phyloP scores from a whole-genome alignment of 2,113 vertebrate species.

The Origma solitaria region DNA sequence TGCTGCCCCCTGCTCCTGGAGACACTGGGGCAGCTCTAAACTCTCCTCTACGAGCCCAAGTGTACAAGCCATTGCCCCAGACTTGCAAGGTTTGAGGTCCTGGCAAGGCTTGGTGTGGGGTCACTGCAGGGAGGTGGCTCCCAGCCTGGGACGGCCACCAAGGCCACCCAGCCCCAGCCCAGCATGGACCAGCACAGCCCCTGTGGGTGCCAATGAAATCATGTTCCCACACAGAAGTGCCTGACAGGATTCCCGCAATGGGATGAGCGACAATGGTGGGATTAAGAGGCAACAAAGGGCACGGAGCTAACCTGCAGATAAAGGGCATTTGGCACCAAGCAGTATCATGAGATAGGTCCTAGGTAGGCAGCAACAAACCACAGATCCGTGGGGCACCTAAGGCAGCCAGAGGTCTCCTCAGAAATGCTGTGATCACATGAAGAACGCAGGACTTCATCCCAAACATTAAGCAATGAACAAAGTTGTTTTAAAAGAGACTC shows the following conservation, averaged over 20 bases:
- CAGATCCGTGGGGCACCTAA: neutral
- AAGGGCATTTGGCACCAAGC: neutral
- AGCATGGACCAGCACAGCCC: neutral
- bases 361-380: neutral
- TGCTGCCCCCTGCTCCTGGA: neutral
- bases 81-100: neutral
- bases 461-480: neutral
- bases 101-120: rapidly evolving
- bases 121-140: neutral
- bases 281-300: neutral
- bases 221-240: neutral
- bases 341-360: neutral
- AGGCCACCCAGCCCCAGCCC: neutral
- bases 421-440: neutral
- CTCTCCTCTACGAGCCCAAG: neutral
- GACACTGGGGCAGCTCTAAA: neutral
- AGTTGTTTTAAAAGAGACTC: neutral
- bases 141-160: neutral
- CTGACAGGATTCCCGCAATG: neutral
- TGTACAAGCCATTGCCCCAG: too few relatives aligned
- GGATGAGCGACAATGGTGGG: neutral
- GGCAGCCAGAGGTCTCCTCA: neutral
- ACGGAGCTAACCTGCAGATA: neutral
- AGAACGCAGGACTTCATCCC: neutral
- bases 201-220: neutral